Evolutionary conservation across 2,797 vertebrate genomes (phyloP).

Genomic region (Pipistrellus pipistrellus): DNA sequence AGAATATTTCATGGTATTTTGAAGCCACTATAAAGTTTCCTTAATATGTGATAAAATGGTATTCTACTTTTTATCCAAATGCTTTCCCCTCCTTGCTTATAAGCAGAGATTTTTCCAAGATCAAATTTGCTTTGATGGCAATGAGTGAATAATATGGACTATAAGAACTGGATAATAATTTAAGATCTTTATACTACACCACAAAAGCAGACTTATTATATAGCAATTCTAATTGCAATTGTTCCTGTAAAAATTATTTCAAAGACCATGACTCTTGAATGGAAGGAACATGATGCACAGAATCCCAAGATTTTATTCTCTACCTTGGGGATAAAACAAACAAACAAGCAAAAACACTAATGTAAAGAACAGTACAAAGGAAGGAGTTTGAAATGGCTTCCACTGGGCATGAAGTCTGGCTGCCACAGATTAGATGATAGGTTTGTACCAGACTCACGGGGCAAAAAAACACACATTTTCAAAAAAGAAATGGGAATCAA

Average conservation of each 20-base stretch:
- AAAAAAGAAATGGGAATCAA: constrained; percentile 68
- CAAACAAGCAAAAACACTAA: neutral
- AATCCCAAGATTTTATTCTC: constrained; percentile 43
- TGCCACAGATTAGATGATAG: neutral
- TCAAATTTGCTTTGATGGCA: constrained; percentile 47
- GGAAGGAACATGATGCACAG: neutral
- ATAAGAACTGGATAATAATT: constrained; percentile 3
- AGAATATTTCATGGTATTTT: neutral
- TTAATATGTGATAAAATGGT: neutral
- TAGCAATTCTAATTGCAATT: constrained; percentile 39
- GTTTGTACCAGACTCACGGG: neutral
- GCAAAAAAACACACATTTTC: constrained; percentile 30
- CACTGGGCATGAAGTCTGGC: neutral
- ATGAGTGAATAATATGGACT: constrained; percentile 12
- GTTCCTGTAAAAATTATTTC: neutral
- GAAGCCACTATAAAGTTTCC: neutral
- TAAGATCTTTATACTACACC: neutral
- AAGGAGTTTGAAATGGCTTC: neutral
- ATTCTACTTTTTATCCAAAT: neutral
- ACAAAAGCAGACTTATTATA: neutral
- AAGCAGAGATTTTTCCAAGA: neutral
- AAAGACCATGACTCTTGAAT: constrained; percentile 37
- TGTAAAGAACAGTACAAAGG: neutral
- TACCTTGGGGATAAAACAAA: neutral
- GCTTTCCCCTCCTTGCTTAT: neutral